These are phyloP conservation scores for Bursaphelenchus okinawaensis DNA, from an alignment of 2,888 invertebrate genomes.

Conservation along the genomic window DNA sequence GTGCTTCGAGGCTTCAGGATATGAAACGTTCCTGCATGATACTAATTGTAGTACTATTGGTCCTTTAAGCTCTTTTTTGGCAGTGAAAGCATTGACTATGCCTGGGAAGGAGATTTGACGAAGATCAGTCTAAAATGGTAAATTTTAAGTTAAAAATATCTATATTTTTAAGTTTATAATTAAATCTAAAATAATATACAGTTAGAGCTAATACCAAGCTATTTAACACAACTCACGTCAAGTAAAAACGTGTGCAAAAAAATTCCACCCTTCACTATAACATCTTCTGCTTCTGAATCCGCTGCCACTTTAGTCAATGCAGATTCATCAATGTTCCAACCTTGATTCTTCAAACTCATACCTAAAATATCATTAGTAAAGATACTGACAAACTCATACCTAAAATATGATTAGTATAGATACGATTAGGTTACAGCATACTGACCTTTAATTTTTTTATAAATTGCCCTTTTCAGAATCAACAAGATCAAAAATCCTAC, in stretches of 20 bases:
- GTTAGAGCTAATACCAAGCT: too few species aligned
- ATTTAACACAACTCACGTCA: slow-evolving; percentile 21
- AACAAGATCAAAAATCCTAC: not conserved
- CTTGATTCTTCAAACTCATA: slow-evolving; percentile 18
- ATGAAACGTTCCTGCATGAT: slow-evolving; percentile 30
- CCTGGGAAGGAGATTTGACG: not conserved
- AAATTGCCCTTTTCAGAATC: not conserved
- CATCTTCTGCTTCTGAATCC: slow-evolving; percentile 6
- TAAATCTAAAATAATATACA: too few species aligned
- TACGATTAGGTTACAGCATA: too few species aligned
- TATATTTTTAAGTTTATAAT: not conserved
- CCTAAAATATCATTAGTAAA: too few species aligned
- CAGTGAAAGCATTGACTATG: slow-evolving; percentile 5
- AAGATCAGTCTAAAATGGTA: slow-evolving; percentile 1
- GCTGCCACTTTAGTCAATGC: slow-evolving; percentile 8
- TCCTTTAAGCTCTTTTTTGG: slow-evolving; percentile 11
- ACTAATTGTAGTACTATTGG: slow-evolving; percentile 27
- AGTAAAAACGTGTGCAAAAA: slow-evolving; percentile 13
- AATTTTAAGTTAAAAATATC: not conserved
- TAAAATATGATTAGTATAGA: too few species aligned
- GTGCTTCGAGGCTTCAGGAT: slow-evolving; percentile 23
- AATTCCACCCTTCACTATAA: slow-evolving; percentile 1
- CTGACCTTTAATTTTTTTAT: too few species aligned
- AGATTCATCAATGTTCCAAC: slow-evolving; percentile 24
- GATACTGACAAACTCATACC: too few species aligned